Evolutionary conservation across 37 sponge, comb jelly and placozoan species (phyloP), one percentile per base, ranked within the genome.

Genomic region (Lycopodina hypogea): DNA sequence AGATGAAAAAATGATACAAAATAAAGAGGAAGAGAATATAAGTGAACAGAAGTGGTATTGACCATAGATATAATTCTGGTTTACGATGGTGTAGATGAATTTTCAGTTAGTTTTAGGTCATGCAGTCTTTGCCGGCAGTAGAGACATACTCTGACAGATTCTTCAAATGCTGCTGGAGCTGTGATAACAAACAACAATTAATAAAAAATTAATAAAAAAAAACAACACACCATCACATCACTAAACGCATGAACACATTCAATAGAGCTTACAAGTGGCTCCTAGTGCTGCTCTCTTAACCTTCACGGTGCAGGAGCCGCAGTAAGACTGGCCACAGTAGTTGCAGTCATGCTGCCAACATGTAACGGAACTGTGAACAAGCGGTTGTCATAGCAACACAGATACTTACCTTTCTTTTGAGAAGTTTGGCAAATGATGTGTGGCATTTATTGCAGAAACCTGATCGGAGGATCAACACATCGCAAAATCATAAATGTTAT

Each of bases 161-260:
- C 74, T n/a, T 83, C 79, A 72, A 60, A 83, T 9, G 89, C 89
- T 3, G 84, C 84, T 1, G 89, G 89, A 79, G 89, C 89, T 89
- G 68, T 11, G 29, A 37, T 26, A 77, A 34, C 48, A 51, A 3
- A 39, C 0, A 57, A 75, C 32, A 73, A 50, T 50, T 52, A 73
- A 17, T 24, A 29, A 26, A 29, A 52, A 18, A 51, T 1, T 32
- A n/a, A 1, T 29, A 68, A 37, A 36, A 63, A 53, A 59, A 3
- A 59, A 59, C 12, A 59, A 45, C 48, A 45, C 48, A 45, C n/a
- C n/a, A n/a, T n/a, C n/a, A n/a, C n/a, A n/a, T n/a, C n/a, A n/a
- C n/a, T n/a, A n/a, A 52, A 52, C 11, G 53, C 15, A 52, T 11
- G 53, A 52, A n/a, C n/a, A n/a, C n/a, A 52, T 52, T 15, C 17